Conservation (phyloP, 2,113 vertebrate species). For the Toxotes chatareus region DNA sequence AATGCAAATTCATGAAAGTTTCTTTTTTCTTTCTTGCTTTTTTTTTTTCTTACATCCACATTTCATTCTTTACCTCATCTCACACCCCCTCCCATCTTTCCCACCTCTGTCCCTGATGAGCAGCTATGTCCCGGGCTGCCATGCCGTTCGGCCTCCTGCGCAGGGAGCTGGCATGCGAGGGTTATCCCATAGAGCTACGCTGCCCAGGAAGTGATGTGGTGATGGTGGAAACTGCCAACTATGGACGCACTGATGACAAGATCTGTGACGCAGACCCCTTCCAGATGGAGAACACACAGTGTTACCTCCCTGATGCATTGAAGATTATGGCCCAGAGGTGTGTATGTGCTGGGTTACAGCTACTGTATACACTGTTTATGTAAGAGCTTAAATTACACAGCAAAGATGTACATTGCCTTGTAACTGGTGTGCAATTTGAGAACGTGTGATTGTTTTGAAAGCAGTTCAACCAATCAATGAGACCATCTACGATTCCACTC, state of each 20-base stretch:
- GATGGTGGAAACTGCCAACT: constrained; percentile 95
- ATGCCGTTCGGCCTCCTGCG: constrained; percentile 92
- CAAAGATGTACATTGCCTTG: constrained; percentile 4
- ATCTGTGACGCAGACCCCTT: constrained; percentile 95
- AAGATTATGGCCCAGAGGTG: constrained; percentile 97
- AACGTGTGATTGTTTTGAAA: constrained; percentile 30
- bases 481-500: constrained; percentile 11
- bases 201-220: constrained; percentile 95
- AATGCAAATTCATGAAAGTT: not conserved
- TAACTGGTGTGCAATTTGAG: constrained; percentile 8
- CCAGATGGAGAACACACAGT: constrained; percentile 96
- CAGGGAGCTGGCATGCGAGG: constrained; percentile 92
- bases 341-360: constrained; percentile 19
- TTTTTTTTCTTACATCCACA: not conserved
- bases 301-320: constrained; percentile 92
- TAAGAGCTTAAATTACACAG: constrained; percentile 8
- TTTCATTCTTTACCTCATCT: not conserved
- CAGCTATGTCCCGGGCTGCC: constrained; percentile 89
- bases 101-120: not conserved
- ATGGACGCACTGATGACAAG: constrained; percentile 94
- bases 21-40: not conserved
- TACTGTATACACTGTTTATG: constrained; percentile 14
- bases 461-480: constrained; percentile 50
- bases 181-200: constrained; percentile 94
- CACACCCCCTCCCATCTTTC: not conserved